A percentile compares a stretch with the other conserved stretches of the same genome.
Conservation (phyloP, 2,797 vertebrate species). For the Hafferia zeledoni region DNA sequence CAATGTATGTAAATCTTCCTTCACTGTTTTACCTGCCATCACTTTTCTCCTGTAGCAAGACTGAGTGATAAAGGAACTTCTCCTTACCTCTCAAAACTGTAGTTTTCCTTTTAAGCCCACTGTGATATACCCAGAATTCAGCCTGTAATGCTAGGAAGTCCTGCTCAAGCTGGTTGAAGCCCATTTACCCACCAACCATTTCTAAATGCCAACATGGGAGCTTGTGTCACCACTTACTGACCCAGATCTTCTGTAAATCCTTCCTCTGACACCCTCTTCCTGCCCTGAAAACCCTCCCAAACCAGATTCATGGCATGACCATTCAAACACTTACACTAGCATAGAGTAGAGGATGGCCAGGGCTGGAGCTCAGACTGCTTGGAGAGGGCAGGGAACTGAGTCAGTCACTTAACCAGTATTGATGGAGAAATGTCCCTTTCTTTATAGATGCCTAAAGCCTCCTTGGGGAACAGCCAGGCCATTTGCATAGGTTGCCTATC, state of each 20-base stretch:
- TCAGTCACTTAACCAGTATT: not conserved
- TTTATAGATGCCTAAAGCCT: not conserved
- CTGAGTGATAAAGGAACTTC: not conserved
- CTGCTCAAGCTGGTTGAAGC: not conserved
- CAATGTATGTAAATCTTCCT: not conserved
- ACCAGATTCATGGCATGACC: not conserved
- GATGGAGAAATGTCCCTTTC: not conserved
- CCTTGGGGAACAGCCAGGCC: not conserved
- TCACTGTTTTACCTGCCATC: not conserved
- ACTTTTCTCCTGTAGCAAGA: not conserved
- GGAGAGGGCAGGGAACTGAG: not conserved
- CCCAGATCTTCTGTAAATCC: not conserved
- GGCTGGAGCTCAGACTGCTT: not conserved
- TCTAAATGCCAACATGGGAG: not conserved
- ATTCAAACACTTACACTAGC: not conserved
- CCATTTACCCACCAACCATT: not conserved
- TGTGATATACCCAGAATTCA: not conserved
- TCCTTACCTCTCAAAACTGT: not conserved
- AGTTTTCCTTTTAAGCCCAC: not conserved
- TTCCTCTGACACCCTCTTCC: not conserved
- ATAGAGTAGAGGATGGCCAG: not conserved
- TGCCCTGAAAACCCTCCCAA: rapidly evolving
- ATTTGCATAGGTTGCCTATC: not conserved
- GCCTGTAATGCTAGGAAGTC: not conserved
- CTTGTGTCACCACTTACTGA: not conserved